Evolutionary conservation across 2,888 invertebrate genomes (phyloP).

Genomic region (Caenorhabditis plicata): DNA sequence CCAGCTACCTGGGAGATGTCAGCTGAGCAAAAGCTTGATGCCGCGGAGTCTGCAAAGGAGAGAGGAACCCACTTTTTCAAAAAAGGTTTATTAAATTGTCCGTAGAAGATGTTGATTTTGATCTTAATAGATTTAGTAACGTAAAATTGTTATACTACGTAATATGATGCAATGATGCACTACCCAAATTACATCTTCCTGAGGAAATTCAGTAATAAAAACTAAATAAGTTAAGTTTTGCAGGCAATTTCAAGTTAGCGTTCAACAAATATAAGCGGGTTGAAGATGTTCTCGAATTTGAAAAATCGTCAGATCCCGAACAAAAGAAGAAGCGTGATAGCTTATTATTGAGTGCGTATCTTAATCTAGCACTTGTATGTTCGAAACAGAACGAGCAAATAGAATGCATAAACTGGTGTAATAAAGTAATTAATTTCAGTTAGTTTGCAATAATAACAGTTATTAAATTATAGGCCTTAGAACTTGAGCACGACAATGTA

Average conservation of each 20-base stretch:
- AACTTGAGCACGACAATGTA: constrained; percentile 77
- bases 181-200: not conserved
- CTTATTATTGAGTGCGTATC: constrained; percentile 50
- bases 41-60: constrained; percentile 81
- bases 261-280: constrained; percentile 84
- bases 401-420: constrained; percentile 73
- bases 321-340: constrained; percentile 40
- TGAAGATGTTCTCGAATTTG: constrained; percentile 72
- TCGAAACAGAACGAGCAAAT: constrained; percentile 51
- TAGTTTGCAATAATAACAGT: not conserved
- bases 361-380: constrained; percentile 66
- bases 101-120: too few relatives aligned
- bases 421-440: constrained; percentile 71
- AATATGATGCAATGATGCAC: too few relatives aligned
- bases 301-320: constrained; percentile 50
- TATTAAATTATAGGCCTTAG: too few relatives aligned
- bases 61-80: constrained; percentile 84
- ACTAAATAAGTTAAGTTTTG: too few relatives aligned
- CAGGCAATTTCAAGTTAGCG: constrained; percentile 74
- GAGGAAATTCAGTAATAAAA: not conserved
- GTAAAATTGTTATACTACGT: too few relatives aligned
- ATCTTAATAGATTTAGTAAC: too few relatives aligned
- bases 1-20: constrained; percentile 84
- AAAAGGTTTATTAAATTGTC: too few relatives aligned
- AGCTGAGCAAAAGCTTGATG: constrained; percentile 78